These are phyloP conservation scores for Rhyacophila evoluta DNA, from an alignment of 2,888 invertebrate species.

Conservation along the genomic window DNA sequence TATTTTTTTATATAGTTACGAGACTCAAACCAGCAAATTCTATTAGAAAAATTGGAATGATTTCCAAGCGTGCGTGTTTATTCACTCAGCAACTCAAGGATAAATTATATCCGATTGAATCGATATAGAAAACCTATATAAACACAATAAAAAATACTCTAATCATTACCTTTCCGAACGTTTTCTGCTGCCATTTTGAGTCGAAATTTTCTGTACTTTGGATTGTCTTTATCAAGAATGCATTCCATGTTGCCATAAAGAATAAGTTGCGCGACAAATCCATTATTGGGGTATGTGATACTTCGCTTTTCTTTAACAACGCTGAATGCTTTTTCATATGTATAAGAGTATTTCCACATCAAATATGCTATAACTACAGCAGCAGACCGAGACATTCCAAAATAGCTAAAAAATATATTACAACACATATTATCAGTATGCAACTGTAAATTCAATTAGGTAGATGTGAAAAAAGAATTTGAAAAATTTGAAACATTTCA, in stretches of 20 bases:
- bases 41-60: no score
- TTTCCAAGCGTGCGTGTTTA: no score
- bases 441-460: no score
- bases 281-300: constrained; percentile 83
- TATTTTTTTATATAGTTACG: no score
- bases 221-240: constrained; percentile 76
- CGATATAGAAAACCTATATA: no score
- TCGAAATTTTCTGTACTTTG: constrained; percentile 81
- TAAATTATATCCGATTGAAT: no score
- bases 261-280: constrained; percentile 83
- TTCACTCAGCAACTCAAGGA: no score
- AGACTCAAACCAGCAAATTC: no score
- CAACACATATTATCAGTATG: no score
- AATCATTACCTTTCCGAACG: constrained; percentile 75
- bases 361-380: constrained; percentile 87
- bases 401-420: constrained; percentile 74
- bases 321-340: constrained; percentile 77
- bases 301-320: constrained; percentile 78
- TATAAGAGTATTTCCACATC: constrained; percentile 86
- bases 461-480: no score
- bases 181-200: constrained; percentile 85
- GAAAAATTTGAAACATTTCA: no score
- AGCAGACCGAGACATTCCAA: constrained; percentile 91
- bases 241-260: constrained; percentile 85
- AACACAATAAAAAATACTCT: no score